Conservation (phyloP, 2,113 vertebrate genomes). For the Myotis yumanensis region DNA sequence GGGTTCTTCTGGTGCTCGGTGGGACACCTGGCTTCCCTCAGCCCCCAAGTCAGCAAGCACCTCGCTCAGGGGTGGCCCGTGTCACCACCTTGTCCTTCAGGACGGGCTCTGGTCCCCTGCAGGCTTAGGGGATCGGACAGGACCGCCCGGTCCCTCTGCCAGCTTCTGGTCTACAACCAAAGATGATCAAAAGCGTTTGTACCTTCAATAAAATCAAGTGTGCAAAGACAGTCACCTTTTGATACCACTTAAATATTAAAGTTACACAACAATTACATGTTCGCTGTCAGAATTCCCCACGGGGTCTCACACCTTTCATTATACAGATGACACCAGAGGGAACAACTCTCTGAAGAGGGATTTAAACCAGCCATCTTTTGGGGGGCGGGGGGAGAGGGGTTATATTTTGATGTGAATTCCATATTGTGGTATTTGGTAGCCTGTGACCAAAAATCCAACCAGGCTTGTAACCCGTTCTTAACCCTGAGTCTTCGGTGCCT, state of each 20-base stretch:
- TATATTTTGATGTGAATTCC: conserved; percentile 27
- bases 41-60: background rate
- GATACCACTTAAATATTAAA: background rate
- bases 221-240: background rate
- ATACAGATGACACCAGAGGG: background rate
- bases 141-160: no score
- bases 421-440: background rate
- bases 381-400: background rate
- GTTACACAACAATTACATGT: rapidly evolving
- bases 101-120: background rate
- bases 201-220: background rate
- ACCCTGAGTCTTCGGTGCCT: background rate
- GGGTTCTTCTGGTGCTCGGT: background rate
- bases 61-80: rapidly evolving
- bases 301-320: rapidly evolving
- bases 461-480: background rate
- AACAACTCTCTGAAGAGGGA: background rate
- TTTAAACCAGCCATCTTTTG: background rate
- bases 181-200: background rate
- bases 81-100: no score
- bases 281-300: background rate
- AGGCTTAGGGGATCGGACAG: rapidly evolving
- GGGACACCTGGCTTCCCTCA: no score
- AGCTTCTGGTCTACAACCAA: background rate
- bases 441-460: conserved; percentile 2